Evolutionary conservation across 1,140 invertebrate species (phyloP), one percentile per base, ranked within the genome.

Genomic region (Phortica variegata): DNA sequence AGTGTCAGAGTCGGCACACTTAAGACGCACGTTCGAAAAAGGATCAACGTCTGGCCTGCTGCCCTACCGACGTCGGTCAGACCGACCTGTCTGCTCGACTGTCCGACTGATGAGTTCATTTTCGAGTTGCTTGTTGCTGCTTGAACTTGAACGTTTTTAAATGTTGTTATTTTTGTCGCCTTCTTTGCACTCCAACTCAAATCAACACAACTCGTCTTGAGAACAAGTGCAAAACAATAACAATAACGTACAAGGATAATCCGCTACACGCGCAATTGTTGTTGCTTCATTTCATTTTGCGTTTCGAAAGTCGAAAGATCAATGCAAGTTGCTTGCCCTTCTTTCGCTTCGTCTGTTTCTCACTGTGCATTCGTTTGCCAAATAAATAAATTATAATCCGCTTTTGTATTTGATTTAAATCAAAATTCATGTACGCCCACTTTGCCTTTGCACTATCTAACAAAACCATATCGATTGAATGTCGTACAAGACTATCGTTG

Each of bases 321-420:
- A 6, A 26, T 10, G 23, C 23, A n/a, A n/a, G n/a, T n/a, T 26
- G 10, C 23, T 6, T 26, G 23, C 23, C 5, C 23, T 26, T 5
- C 23, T 13, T 8, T 21, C 34, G 20, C 29, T 16, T 16, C 12
- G 13, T 23, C 12, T 21, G 13, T n/a, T 51, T 6, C 23, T 39
- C n/a, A n/a, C n/a, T 15, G 16, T 49, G 39, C 38, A 46, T 46
- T 42, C 45, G n/a, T 61, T 54, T 46, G 38, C 56, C 59, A 66
- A 61, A 59, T 66, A 70, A 62, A 70, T 70, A 65, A 60, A 70
- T 65, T 70, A 54, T 61, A 71, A 69, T 66, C 60, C 62, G 54
- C 57, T 60, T 58, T 65, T 59, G 49, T 60, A 54, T 62, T 71
- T 66, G 60, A 66, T 71, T 71, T 70, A 42, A 54, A 71, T 63